Percentiles rank a stretch among this genome's conserved stretches.
Conservation (phyloP, 2,113 vertebrate species). For the Corapipo altera region DNA sequence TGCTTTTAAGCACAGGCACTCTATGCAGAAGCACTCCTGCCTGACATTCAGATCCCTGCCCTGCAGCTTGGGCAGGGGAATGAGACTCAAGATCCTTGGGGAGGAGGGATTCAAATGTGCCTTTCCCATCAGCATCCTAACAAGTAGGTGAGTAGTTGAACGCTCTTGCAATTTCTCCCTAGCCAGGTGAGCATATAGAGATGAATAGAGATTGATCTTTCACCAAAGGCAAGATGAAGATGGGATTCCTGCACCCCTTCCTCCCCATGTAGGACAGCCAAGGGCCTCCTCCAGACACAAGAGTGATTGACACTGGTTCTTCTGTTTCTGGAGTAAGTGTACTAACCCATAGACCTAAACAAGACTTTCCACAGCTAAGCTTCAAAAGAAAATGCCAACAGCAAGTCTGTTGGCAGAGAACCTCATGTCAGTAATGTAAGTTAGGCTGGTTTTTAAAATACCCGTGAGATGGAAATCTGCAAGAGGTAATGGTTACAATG, state of each 20-base stretch:
- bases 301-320: background rate
- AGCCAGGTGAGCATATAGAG: background rate
- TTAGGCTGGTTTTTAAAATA: background rate
- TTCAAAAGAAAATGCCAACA: background rate
- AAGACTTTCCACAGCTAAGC: background rate
- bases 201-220: background rate
- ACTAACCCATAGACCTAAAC: background rate
- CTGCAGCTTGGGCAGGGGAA: background rate
- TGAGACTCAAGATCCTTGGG: rapidly evolving
- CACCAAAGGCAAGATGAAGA: background rate
- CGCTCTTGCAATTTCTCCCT: background rate
- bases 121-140: background rate
- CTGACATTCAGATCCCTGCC: background rate
- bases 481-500: background rate
- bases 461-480: background rate
- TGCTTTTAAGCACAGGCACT: background rate
- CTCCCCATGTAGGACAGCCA: rapidly evolving
- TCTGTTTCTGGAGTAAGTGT: background rate
- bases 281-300: background rate
- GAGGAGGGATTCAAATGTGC: background rate
- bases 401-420: background rate
- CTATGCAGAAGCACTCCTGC: background rate
- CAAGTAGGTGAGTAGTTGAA: background rate
- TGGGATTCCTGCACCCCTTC: background rate
- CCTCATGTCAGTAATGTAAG: background rate